These are phyloP conservation scores for Galerucella pusilla DNA, from an alignment of 2,888 invertebrate genomes.

Conservation along the genomic window DNA sequence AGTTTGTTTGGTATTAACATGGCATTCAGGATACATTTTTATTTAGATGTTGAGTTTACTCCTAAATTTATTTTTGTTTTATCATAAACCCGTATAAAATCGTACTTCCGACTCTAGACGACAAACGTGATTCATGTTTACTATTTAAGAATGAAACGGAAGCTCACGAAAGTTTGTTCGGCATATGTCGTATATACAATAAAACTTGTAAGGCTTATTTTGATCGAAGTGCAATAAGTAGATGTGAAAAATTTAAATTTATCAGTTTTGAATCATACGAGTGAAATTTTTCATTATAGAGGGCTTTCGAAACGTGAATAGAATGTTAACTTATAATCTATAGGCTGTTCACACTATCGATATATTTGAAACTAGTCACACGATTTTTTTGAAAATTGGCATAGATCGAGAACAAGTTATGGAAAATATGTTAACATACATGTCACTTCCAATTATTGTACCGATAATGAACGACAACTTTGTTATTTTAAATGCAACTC, in stretches of 20 bases:
- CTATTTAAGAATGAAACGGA: constrained; percentile 17
- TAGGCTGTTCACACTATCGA: too few relatives aligned
- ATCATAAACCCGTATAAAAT: not conserved
- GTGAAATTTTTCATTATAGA: too few relatives aligned
- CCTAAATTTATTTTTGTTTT: not conserved
- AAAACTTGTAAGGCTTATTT: constrained; percentile 10
- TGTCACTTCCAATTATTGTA: too few relatives aligned
- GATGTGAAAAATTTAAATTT: not conserved
- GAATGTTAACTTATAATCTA: too few relatives aligned
- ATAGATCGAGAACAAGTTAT: too few relatives aligned
- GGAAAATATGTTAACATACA: too few relatives aligned
- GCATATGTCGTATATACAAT: constrained; percentile 2
- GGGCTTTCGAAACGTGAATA: too few relatives aligned
- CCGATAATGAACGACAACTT: too few relatives aligned
- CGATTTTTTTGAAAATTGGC: too few relatives aligned
- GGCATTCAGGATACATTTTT: constrained; percentile 16
- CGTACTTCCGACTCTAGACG: not conserved
- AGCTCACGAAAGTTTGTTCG: constrained; percentile 11
- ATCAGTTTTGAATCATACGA: not conserved
- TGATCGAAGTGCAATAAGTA: not conserved
- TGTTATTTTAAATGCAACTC: too few relatives aligned
- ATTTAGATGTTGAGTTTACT: not conserved
- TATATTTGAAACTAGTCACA: too few relatives aligned
- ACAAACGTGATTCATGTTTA: constrained; percentile 1
- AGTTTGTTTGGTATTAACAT: constrained; percentile 18